A percentile compares a stretch with the other conserved stretches of the same genome.
Conservation (phyloP, 1,140 invertebrate genomes). For the Parapsyche elsis region DNA sequence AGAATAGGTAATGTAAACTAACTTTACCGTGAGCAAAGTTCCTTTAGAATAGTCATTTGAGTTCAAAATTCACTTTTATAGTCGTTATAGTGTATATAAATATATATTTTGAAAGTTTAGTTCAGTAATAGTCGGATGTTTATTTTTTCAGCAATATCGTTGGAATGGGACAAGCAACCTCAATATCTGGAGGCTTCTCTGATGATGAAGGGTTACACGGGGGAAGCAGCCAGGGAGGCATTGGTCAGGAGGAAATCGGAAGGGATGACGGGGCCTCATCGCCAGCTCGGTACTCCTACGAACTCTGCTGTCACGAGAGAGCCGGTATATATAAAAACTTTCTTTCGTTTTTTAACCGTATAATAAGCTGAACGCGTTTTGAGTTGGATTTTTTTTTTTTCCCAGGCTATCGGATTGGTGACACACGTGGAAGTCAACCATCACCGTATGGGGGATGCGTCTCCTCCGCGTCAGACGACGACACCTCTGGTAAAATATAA, state of each 20-base stretch:
- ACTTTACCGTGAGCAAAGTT: too few relatives aligned
- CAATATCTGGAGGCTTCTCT: conserved; percentile 74
- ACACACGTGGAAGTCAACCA: conserved; percentile 69
- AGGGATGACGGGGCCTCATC: conserved; percentile 60
- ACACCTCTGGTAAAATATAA: conserved; percentile 64
- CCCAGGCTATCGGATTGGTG: conserved; percentile 65
- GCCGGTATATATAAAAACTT: too few relatives aligned
- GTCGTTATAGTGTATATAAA: too few relatives aligned
- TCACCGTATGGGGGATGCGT: conserved; percentile 69
- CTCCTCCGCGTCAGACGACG: conserved; percentile 69
- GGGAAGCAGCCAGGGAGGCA: conserved; percentile 65
- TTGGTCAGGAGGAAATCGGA: conserved; percentile 58
- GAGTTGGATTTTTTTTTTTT: neutral
- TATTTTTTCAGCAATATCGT: conserved; percentile 64
- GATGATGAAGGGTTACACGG: conserved; percentile 73
- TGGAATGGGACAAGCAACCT: conserved; percentile 70
- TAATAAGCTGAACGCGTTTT: neutral
- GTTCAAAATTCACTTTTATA: too few relatives aligned
- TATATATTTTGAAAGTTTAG: too few relatives aligned
- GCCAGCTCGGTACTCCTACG: conserved; percentile 66
- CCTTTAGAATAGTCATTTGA: too few relatives aligned
- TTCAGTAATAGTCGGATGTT: neutral
- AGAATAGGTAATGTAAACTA: too few relatives aligned
- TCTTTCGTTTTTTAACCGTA: too few relatives aligned
- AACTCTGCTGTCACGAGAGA: conserved; percentile 66